Evolutionary conservation across 2,113 vertebrate genomes (phyloP).

Genomic region (Chauna torquata): DNA sequence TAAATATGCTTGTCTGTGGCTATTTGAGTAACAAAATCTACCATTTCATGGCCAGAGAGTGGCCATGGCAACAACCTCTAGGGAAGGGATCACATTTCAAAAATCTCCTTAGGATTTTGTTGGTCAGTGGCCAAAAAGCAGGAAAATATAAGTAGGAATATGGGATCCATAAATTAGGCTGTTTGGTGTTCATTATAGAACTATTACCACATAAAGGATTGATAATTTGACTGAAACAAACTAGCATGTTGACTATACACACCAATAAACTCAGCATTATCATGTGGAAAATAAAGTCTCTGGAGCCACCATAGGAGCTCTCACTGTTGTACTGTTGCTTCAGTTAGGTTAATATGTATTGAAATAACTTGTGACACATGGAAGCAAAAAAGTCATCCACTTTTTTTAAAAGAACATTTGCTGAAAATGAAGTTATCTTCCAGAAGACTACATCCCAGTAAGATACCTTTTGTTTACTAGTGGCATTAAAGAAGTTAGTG

Average conservation of each 20-base stretch:
- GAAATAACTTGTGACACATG: background rate
- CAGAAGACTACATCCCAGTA: background rate
- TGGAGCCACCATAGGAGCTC: background rate
- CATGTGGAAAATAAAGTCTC: background rate
- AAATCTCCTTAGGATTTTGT: background rate
- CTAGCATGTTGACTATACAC: background rate
- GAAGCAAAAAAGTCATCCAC: background rate
- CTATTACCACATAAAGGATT: background rate
- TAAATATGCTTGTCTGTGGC: background rate
- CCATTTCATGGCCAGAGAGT: background rate
- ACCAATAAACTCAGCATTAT: background rate
- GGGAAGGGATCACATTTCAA: background rate
- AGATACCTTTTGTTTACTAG: background rate
- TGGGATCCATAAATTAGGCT: background rate
- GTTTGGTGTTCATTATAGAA: background rate
- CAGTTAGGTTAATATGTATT: background rate
- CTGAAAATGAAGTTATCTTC: background rate
- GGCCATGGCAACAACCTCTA: background rate
- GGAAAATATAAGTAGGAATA: background rate
- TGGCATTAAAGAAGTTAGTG: background rate
- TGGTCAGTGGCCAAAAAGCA: background rate
- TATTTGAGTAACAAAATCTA: background rate
- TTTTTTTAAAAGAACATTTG: background rate
- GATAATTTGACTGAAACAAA: background rate
- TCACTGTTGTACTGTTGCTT: background rate